These are phyloP conservation scores for human (Homo sapiens) DNA, from an alignment of 2,113 vertebrate genomes.

Conservation along the genomic window DNA sequence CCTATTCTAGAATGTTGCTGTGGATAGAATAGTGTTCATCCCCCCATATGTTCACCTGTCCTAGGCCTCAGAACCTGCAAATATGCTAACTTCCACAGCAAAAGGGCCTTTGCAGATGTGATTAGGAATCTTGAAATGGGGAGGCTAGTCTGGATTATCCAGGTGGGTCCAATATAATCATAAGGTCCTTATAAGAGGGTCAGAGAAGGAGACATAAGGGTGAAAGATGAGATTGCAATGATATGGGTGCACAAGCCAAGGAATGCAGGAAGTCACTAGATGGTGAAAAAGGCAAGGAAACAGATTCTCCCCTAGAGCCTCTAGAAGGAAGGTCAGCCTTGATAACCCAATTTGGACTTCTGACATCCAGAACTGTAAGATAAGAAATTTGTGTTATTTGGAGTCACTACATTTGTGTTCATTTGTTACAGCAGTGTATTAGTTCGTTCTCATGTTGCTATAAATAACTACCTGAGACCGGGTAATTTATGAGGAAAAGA, in stretches of 20 bases:
- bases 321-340: not conserved
- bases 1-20: fast-evolving
- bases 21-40: fast-evolving
- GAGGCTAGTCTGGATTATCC: no score
- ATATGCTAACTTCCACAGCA: fast-evolving
- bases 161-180: not conserved
- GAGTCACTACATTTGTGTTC: not conserved
- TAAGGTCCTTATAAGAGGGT: not conserved
- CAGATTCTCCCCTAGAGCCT: not conserved
- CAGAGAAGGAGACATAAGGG: not conserved
- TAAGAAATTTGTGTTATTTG: not conserved
- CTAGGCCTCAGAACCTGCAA: fast-evolving
- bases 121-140: not conserved
- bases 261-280: not conserved
- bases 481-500: no score
- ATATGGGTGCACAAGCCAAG: no score
- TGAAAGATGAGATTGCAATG: not conserved
- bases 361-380: no score
- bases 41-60: not conserved
- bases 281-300: not conserved
- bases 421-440: not conserved
- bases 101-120: no score
- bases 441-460: no score
- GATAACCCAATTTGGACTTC: no score
- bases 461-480: no score